Conservation (phyloP, 2,888 invertebrate genomes). For the Acanthosepion pharaonis region DNA sequence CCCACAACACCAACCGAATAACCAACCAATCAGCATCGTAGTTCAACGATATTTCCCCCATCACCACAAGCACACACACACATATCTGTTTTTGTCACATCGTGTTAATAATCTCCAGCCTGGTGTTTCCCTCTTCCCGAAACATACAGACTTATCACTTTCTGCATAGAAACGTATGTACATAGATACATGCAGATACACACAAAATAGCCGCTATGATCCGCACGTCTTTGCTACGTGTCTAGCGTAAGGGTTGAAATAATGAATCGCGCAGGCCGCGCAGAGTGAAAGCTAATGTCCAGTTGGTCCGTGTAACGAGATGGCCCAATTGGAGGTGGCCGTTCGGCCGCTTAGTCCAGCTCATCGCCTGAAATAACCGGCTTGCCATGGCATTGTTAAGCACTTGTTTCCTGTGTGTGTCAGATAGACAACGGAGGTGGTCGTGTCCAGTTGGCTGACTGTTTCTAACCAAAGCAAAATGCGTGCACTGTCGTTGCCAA, state of each 20-base stretch:
- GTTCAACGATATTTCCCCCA: neutral
- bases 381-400: neutral
- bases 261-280: neutral
- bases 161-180: neutral
- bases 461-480: neutral
- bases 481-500: neutral
- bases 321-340: neutral
- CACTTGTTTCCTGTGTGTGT: neutral
- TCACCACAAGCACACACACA: neutral
- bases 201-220: neutral
- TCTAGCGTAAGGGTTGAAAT: neutral
- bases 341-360: neutral
- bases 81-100: slow-evolving; percentile 13
- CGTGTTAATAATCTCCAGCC: neutral
- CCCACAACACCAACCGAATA: neutral
- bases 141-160: neutral
- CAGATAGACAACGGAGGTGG: neutral
- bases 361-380: slow-evolving; percentile 2
- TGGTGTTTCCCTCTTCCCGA: neutral
- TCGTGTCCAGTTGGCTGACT: neutral
- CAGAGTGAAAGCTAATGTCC: neutral
- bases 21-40: neutral
- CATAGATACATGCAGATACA: neutral
- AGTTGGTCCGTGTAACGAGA: slow-evolving; percentile 33
- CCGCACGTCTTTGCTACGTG: neutral